Percentiles rank a stretch among this genome's conserved stretches.
These are phyloP conservation scores for Phenganax stokvisi DNA, from an alignment of 92 coral and sea anemone genomes.

Conservation along the genomic window DNA sequence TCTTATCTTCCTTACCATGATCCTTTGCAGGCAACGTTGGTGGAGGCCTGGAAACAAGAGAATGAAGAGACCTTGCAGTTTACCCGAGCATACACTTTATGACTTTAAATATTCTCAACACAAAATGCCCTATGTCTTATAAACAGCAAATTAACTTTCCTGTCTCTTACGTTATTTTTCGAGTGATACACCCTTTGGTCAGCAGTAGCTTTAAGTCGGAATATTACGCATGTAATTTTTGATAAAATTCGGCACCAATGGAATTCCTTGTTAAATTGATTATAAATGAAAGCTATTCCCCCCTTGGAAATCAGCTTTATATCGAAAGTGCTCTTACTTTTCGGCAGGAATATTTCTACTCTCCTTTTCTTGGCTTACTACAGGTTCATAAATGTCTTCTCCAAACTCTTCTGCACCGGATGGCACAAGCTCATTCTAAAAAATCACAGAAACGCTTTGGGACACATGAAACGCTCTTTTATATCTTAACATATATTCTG, in stretches of 20 bases:
- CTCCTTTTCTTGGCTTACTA: constrained; percentile 19
- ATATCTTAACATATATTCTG: too few relatives aligned
- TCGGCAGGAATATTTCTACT: constrained; percentile 3
- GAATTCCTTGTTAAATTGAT: too few relatives aligned
- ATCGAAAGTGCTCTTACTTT: not conserved
- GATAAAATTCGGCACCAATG: too few relatives aligned
- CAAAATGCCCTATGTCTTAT: not conserved
- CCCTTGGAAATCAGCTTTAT: not conserved
- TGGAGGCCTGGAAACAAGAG: constrained; percentile 8
- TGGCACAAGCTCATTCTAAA: not conserved
- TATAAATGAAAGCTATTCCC: not conserved
- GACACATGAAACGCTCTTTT: not conserved
- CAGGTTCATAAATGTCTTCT: constrained; percentile 32
- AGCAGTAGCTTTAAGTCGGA: too few relatives aligned
- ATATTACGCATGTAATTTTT: too few relatives aligned
- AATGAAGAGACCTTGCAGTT: not conserved
- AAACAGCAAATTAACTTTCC: too few relatives aligned
- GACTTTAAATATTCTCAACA: not conserved
- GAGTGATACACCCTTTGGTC: too few relatives aligned
- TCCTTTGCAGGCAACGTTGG: constrained; percentile 26
- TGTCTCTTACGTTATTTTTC: too few relatives aligned
- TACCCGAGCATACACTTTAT: not conserved
- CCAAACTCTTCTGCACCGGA: constrained; percentile 28
- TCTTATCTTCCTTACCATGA: constrained; percentile 6
- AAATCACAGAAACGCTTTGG: not conserved